These are phyloP conservation scores for Leptinotarsa texana DNA, from an alignment of 1,140 invertebrate species.

Conservation along the genomic window DNA sequence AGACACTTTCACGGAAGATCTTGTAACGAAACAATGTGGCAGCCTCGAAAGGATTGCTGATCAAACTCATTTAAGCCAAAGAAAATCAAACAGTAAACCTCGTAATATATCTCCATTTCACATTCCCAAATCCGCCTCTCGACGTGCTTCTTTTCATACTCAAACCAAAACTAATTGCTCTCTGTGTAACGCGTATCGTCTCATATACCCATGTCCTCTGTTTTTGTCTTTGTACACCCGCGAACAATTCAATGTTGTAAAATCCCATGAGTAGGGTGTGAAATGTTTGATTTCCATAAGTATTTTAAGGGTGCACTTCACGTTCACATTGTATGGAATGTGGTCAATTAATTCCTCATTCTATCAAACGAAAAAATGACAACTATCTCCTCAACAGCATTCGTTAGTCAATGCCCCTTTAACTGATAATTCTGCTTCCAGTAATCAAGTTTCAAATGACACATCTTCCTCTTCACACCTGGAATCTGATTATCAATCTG, in stretches of 20 bases:
- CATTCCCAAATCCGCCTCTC: background rate
- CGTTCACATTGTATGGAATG: too few species aligned
- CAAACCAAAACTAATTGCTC: background rate
- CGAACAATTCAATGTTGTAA: background rate
- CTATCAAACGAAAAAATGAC: too few species aligned
- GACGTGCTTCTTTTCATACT: background rate
- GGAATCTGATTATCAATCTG: too few species aligned
- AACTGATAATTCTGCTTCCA: too few species aligned
- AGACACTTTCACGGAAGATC: background rate
- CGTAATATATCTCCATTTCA: background rate
- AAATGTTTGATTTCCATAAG: too few species aligned
- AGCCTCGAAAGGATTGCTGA: background rate
- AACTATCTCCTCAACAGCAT: too few species aligned
- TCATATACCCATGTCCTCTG: background rate
- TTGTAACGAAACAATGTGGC: background rate
- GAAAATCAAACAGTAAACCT: background rate
- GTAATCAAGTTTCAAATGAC: too few species aligned
- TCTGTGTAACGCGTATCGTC: background rate
- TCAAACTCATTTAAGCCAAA: background rate
- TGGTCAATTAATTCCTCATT: too few species aligned
- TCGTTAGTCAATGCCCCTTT: too few species aligned
- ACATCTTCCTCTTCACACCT: too few species aligned
- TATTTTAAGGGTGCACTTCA: too few species aligned
- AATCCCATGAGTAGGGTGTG: too few species aligned
- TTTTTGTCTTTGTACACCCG: background rate